Evolutionary conservation across 2,113 vertebrate genomes (phyloP), one percentile per base, ranked within the genome.

Genomic region (Chloebia gouldiae): DNA sequence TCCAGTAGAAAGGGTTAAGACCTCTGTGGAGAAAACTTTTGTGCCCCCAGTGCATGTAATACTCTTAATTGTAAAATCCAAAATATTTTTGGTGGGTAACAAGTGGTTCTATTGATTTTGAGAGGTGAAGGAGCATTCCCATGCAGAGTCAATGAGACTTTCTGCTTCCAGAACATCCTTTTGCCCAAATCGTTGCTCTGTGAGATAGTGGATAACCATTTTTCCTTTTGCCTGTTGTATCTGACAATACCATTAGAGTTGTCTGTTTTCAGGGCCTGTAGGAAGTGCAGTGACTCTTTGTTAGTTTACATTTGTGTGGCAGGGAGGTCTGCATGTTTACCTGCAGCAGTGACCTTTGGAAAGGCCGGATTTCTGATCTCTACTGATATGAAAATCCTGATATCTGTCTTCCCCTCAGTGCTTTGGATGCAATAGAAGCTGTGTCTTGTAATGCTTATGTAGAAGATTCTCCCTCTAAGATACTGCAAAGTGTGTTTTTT

Each of bases 401-500:
- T 71, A 76, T 64, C 44, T 79, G 68, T 59, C 24, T 78, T 66
- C 23, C 6, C 6, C 5, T 16, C 18, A 6, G 2, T 72, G 27
- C 75, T 64, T 54, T 63, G 64, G 23, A 20, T 76, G 19, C 27
- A 65, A 19, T 37, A 35, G 27, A 60, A 71, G 22, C 20, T 42
- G 19, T 65, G 22, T 13, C 6, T 39, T 71, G 8, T 28, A 39
- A n/a, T 33, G 7, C 19, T 42, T 30, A 7, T 68, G 18, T 40
- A 30, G 61, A 40, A 70, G 12, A 9, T 10, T 54, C 15, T 47
- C 2, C 37, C 5, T 69, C 28, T 23, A 42, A 75, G 11, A 42
- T 27, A 47, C 18, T 39, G 15, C 31, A 53, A 8, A 0, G 1
- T 16, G 3, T 16, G 3, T 18, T 50, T 81, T 1, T 2, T 66